Base-by-base conservation (phyloP, 2,113 vertebrate species). In the Clinocottus analis region DNA sequence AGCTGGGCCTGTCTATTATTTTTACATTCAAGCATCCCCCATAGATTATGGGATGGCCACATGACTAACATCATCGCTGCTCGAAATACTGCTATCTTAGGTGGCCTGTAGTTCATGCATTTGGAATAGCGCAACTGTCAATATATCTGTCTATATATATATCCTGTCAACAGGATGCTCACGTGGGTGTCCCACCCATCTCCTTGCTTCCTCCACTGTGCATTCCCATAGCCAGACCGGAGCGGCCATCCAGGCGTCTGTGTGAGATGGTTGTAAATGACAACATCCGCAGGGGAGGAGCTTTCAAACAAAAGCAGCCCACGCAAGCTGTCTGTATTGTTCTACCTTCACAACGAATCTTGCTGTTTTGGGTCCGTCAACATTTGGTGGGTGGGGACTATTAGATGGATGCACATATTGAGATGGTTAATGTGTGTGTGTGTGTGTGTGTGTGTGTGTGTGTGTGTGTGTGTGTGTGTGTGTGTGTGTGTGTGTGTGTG, bases 111-210 rank as follows among this genome's bases (percentile, higher is more conserved):
- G 72, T 77, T 82, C 21, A 31, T 49, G 31, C 29, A 41, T 77
- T 80, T 79, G 23, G 33, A 86, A 85, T 75, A 79, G 25, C 41
- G 60, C 69, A 62, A 76, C 71, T 39, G 35, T 70, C 55, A 3
- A 31, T 31, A 31, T 31, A 31, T 31, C 29, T 31, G 29, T 31
- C 29, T 31, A 31, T 31, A 31, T 31, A 31, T 31, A 31, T 31
- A 31, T 31, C 29, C 29, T 31, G 82, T 88, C 87, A 92, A 91
- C 91, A 92, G 93, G 90, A 93, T 87, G 75, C 88, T 87, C 81
- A 80, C 51, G 61, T 83, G 82, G 73, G 78, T 67, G 84, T 86
- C 77, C 78, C 90, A 80, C 88, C 87, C 85, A 69, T 65, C 75
- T 77, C 77, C 47, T 43, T n/a, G 59, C 78, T 86, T 90, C 80